A percentile compares a stretch with the other conserved stretches of the same genome.
Conservation (phyloP, 2,797 vertebrate species). For the Phoeniculus purpureus region DNA sequence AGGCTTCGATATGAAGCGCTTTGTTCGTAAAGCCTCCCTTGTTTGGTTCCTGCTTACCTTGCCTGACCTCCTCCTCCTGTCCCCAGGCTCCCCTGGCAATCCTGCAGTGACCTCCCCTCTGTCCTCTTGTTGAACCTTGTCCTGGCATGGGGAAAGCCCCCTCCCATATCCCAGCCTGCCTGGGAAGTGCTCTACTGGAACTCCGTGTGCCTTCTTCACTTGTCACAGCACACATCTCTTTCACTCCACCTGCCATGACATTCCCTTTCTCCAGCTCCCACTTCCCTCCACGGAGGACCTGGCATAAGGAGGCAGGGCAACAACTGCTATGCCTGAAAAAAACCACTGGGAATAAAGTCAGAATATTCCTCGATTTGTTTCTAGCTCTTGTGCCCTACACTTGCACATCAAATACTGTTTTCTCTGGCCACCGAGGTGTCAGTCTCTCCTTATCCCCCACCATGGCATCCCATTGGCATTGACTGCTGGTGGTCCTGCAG, state of each 20-base stretch:
- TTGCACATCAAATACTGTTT: not conserved
- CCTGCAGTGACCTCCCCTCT: not conserved
- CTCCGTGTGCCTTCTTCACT: not conserved
- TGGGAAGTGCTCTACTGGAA: not conserved
- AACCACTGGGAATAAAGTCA: not conserved
- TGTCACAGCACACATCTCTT: accelerated
- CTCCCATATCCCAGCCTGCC: not conserved
- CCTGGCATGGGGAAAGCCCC: not conserved
- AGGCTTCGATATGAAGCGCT: not conserved
- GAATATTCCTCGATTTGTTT: not conserved
- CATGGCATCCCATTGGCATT: accelerated
- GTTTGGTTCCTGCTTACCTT: constrained; percentile 23
- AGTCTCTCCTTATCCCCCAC: not conserved
- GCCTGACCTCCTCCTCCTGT: constrained; percentile 17
- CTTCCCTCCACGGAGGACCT: not conserved
- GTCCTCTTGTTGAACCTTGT: not conserved
- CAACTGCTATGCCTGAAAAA: not conserved
- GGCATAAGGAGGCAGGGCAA: not conserved
- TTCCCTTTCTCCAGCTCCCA: not conserved
- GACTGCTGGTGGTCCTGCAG: not conserved
- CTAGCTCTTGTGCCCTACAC: not conserved
- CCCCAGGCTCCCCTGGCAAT: not conserved
- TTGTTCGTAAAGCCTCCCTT: constrained; percentile 59
- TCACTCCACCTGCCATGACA: accelerated
- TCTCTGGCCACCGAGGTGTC: not conserved